Evolutionary conservation across 2,888 invertebrate species (phyloP), one percentile per base, ranked within the genome.

Genomic region (Euclidia mi): DNA sequence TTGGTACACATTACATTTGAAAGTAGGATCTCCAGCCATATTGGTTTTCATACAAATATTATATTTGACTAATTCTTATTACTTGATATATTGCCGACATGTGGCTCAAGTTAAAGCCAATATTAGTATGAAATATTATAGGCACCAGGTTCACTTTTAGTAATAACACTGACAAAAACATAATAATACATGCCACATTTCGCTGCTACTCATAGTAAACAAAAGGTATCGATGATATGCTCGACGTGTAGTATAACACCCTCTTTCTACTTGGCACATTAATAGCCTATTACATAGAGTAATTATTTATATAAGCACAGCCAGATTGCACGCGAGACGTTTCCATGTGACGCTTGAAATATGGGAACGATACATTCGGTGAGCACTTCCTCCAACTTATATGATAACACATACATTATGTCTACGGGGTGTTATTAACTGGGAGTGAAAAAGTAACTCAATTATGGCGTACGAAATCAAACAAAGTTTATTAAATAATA

Each of bases 331-430:
- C 35, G 45, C 31, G 46, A 51, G 37, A 53, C 46, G 41, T 42
- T 55, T 56, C 45, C 76, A 58, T 61, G 59, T 75, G 72, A 71
- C 76, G 60, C 45, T 53, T 71, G 65, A 76, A 59, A 63, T 76
- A 73, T 73, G 47, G 56, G 55, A 45, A 50, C 63, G 31, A 76
- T 76, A 73, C 56, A 61, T 71, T 65, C 47, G n/a, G 52, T 41
- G 32, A 61, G 58, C 49, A 62, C 45, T 56, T 49, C 35, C 12
- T 41, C 42, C 29, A 40, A 51, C 56, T 41, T 53, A 35, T 58
- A 48, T 41, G 15, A 43, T 44, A 57, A 31, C 35, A 40, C 28
- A 37, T 49, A 40, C 55, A 29, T 12, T 48, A 55, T 44, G 32
- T 6, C 37, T 15, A 43, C 7, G 29, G n/a, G 10, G 29, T 20